Evolutionary conservation across 2,113 vertebrate species (phyloP), one percentile per base, ranked within the genome.

Genomic region (Callipepla californica): DNA sequence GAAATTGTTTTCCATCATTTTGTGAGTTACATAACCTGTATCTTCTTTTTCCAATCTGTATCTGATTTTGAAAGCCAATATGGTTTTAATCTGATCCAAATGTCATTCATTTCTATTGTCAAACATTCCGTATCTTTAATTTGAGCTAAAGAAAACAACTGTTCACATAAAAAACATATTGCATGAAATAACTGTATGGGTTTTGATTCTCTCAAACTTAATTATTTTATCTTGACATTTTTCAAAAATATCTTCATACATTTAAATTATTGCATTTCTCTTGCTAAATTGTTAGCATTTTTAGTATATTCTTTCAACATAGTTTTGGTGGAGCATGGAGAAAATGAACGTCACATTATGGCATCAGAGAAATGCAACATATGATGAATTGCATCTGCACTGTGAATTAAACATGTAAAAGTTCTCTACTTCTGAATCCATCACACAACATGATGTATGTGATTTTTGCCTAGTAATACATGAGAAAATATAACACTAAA

Each of bases 121-220:
- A 94, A 82, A 85, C 32, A 70, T 83, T 70, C 59, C 47, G 36
- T 80, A 85, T 86, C 68, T 91, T 94, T 90, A 93, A 85, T 63
- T 26, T 53, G 28, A 93, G 34, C 42, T 85, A 83, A 83, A 91
- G 51, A 74, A 85, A 91, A 62, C 45, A 91, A 42, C 9, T 7
- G 59, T 40, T 82, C 68, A 77, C 55, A 80, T 68, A 57, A 90
- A 70, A 87, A 58, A 53, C 67, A 53, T 55, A 77, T 17, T 68
- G 38, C 40, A 78, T 53, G 4, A 92, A 89, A 81, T 79, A 1
- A 50, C 28, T 70, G 8, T 11, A 59, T n/a, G 34, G 15, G 8
- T 11, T 94, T 85, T 78, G 32, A 81, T 50, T 89, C 16, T 73
- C 44, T 87, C 78, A 79, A 91, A 85, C 36, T 8, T 82, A 75